Conservation (phyloP, 2,113 vertebrate genomes). For the Neolamprologus sp. region DNA sequence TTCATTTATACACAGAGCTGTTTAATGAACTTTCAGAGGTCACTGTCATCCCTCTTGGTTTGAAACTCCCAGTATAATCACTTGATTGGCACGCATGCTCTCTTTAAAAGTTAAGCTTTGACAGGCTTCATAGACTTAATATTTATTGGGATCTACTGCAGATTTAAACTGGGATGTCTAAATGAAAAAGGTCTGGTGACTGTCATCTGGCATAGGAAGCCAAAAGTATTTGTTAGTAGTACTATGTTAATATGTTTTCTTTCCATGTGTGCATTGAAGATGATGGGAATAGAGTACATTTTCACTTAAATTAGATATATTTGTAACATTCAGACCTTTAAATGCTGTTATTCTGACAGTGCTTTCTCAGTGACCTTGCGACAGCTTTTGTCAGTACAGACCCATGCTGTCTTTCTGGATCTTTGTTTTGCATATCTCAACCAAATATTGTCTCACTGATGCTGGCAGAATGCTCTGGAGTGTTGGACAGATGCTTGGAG, state of each 20-base stretch:
- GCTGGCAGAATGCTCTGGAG: not conserved
- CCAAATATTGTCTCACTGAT: not conserved
- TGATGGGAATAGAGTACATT: not conserved
- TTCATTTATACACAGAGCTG: not conserved
- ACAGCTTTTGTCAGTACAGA: not conserved
- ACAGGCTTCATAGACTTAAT: not conserved
- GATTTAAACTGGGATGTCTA: not conserved
- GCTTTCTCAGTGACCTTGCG: not conserved
- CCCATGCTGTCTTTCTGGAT: not conserved
- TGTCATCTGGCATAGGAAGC: not conserved
- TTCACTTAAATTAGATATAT: not conserved
- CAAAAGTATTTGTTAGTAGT: not conserved
- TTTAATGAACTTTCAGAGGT: not conserved
- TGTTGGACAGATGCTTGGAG: constrained; percentile 20
- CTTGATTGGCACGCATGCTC: not conserved
- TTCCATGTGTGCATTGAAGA: not conserved
- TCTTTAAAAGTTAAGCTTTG: not conserved
- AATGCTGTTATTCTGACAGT: not conserved
- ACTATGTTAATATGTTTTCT: not conserved
- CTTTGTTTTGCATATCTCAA: not conserved
- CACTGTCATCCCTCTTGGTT: not conserved
- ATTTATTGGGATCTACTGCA: not conserved
- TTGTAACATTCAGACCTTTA: not conserved
- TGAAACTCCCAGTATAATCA: not conserved
- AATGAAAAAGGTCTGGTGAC: not conserved